These are phyloP conservation scores for Trichogramma evanescens DNA, from an alignment of 2,888 invertebrate species.

Conservation along the genomic window DNA sequence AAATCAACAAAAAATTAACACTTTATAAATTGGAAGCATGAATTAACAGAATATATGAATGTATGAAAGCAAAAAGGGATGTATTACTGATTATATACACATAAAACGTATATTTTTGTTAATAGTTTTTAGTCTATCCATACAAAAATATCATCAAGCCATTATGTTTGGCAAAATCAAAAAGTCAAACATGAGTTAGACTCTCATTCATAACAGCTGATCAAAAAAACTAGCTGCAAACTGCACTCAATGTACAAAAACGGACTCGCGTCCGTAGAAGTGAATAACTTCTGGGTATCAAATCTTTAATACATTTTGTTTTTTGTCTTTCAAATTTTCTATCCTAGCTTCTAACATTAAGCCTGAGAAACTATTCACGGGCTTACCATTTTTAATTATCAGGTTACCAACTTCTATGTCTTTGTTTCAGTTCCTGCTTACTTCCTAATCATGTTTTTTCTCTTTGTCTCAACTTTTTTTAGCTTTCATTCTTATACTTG, in stretches of 20 bases:
- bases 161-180: conserved; percentile 11
- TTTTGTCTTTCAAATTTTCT: background rate
- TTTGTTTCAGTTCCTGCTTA: conserved; percentile 16
- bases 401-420: conserved; percentile 34
- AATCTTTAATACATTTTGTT: conserved; percentile 29
- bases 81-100: conserved; percentile 23
- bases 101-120: conserved; percentile 22
- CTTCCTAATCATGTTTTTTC: conserved; percentile 19
- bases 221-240: conserved; percentile 34
- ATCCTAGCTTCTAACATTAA: conserved; percentile 45
- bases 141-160: conserved; percentile 17
- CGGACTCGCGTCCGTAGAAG: conserved; percentile 34
- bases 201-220: conserved; percentile 41
- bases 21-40: conserved; percentile 22
- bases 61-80: conserved; percentile 18
- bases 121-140: conserved; percentile 17
- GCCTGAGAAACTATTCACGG: conserved; percentile 48
- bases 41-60: conserved; percentile 19
- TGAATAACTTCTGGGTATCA: conserved; percentile 43
- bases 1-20: conserved; percentile 16
- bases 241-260: conserved; percentile 38
- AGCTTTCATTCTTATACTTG: conserved; percentile 20
- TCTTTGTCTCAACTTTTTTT: conserved; percentile 19
- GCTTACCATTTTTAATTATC: conserved; percentile 48
- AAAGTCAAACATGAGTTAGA: conserved; percentile 24